Base-by-base conservation (phyloP, 2,888 invertebrate species). In the Napeogenes sylphis region DNA sequence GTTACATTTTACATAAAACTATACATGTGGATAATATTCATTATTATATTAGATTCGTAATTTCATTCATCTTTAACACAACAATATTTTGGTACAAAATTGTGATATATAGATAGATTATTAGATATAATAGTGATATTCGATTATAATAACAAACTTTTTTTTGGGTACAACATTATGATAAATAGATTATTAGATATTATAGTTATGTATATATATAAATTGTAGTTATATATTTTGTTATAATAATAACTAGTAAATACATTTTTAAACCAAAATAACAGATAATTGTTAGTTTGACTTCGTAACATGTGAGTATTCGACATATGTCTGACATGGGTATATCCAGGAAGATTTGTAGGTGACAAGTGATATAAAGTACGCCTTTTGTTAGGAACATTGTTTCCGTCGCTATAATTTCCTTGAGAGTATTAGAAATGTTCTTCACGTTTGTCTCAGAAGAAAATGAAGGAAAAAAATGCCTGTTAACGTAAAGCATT, bases 311-410 rank as follows among this genome's bases (percentile, higher is more conserved):
- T 81, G 83, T 80, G 83, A 83, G 79, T 80, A 77, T 81, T 80
- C 79, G 83, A 85, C 87, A 84, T 81, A 81, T 83, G 79, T 82
- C 73, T 81, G 85, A 82, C 83, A 82, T 82, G 87, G 87, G 86
- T 82, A 87, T 84, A 82, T 79, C 81, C 77, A 60, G 69, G 72
- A 85, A 89, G 90, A 90, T 90, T 90, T 90, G 88, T 90, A 75
- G 89, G 80, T 84, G 90, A 75, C 74, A 75, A 65, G 67, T 81
- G 79, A 79, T 82, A 83, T 86, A 84, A 83, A 82, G 82, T 80
- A 81, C 75, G 76, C 71, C 75, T 71, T 62, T 78, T 74, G 73
- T 75, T 76, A 71, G 67, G 60, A 69, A 72, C 70, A 67, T 60
- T 62, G 68, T 67, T 65, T 62, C 56, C 14, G 42, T 55, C 35